These are phyloP conservation scores for Rhinolophus ferrumequinum DNA, from an alignment of 2,113 vertebrate genomes.

Conservation along the genomic window DNA sequence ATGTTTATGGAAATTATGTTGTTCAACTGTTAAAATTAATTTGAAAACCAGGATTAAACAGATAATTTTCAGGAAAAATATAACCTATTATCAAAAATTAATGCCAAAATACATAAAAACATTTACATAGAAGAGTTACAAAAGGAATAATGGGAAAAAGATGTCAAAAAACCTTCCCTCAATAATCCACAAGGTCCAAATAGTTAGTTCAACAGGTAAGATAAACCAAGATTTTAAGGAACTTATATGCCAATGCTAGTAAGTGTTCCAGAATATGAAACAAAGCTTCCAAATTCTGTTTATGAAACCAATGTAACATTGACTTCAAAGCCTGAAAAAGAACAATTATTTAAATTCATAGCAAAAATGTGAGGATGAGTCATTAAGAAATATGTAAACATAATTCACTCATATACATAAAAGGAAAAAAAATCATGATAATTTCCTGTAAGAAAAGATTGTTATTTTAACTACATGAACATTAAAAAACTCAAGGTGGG, in stretches of 20 bases:
- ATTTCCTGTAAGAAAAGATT: neutral
- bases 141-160: neutral
- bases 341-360: conserved; percentile 27
- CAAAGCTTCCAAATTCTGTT: conserved; percentile 22
- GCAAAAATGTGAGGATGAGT: neutral
- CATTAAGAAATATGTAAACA: neutral
- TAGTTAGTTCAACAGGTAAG: neutral
- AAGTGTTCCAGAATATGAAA: neutral
- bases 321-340: neutral
- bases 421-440: neutral
- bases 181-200: neutral
- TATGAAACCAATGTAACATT: neutral
- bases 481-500: neutral
- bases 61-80: neutral
- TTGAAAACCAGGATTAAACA: neutral
- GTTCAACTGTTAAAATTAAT: neutral
- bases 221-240: neutral
- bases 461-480: neutral
- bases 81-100: neutral
- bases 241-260: neutral
- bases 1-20: neutral
- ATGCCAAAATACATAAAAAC: neutral
- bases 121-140: neutral
- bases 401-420: neutral
- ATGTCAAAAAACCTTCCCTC: neutral